Base-by-base conservation (phyloP, 1,140 invertebrate genomes). In the Elymnias hypermnestra region DNA sequence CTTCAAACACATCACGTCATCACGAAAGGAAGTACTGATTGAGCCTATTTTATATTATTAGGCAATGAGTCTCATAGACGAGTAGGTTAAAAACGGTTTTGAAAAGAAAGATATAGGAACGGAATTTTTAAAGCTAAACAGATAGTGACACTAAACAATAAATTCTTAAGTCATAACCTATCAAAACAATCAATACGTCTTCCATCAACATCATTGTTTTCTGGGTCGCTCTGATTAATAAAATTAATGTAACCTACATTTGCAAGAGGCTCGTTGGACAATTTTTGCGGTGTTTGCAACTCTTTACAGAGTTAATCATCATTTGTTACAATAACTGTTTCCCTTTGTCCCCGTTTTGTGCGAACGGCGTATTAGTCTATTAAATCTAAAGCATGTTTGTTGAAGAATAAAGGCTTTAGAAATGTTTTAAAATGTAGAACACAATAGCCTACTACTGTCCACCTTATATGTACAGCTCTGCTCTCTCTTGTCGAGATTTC, bases 151-250 rank as follows among this genome's bases (percentile, higher is more conserved):
- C 1, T 22, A 6, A 22, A 22, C 21, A 6, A 22, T n/a, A n/a
- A n/a, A n/a, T n/a, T n/a, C n/a, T n/a, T n/a, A n/a, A n/a, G n/a
- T n/a, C n/a, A n/a, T 44, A 28, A 48, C 40, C 50, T 41, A 47
- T 45, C 49, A 51, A n/a, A 14, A 50, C 37, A 14, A 49, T 53
- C 47, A 50, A 17, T 46, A 67, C 63, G 50, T 58, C 60, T 71
- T 65, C 53, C 53, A 58, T 63, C 65, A 52, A 62, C 62, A 52
- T 61, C 62, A 66, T 60, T 62, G 61, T 57, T 81, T 83, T 82
- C 71, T 83, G 73, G 79, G 79, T 79, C 76, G 67, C 52, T 55
- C 62, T 71, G 73, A 84, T 81, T 84, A 84, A 75, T 82, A 53
- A 63, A 61, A 66, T 77, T 63, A 76, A 78, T 72, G 76, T 77